Evolutionary conservation across 2,113 vertebrate genomes (phyloP).

Genomic region (Periophthalmodon schlosseri): DNA sequence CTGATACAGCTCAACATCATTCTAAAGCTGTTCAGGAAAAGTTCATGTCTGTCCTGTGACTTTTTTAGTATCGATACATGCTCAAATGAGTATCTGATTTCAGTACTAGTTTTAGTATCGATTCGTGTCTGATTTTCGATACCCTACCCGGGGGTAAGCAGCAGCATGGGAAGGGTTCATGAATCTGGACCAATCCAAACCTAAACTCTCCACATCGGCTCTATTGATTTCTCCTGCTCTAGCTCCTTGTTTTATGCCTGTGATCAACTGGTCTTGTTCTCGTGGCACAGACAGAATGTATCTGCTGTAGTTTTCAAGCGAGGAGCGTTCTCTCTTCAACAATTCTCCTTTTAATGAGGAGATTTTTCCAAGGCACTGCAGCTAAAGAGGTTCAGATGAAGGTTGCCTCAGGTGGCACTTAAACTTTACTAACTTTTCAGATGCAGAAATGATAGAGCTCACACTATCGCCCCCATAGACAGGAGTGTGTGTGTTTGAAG

Average conservation of each 20-base stretch:
- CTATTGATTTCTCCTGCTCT: constrained; percentile 68
- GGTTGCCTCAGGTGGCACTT: constrained; percentile 17
- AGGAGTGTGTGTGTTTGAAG: neutral
- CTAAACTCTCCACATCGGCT: constrained; percentile 66
- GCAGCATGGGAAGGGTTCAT: constrained; percentile 61
- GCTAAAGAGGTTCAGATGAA: constrained; percentile 23
- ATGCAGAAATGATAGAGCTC: neutral
- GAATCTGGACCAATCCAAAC: constrained; percentile 74
- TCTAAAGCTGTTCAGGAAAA: too few species aligned
- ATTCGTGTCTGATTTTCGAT: too few species aligned
- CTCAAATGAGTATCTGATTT: too few species aligned
- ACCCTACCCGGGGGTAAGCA: too few species aligned
- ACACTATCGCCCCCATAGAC: neutral
- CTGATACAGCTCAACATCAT: too few species aligned
- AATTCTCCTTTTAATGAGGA: constrained; percentile 37
- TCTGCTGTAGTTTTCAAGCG: constrained; percentile 15
- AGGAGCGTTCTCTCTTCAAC: constrained; percentile 5
- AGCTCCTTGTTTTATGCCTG: constrained; percentile 60
- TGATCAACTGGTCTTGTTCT: constrained; percentile 39
- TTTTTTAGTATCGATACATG: too few species aligned
- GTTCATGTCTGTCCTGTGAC: too few species aligned
- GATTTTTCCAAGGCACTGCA: constrained; percentile 23
- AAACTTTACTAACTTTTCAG: constrained; percentile 40
- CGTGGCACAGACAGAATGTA: constrained; percentile 21
- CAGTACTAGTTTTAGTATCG: too few species aligned